Conservation (phyloP, 2,113 vertebrate genomes). For the Menidia beryllina region DNA sequence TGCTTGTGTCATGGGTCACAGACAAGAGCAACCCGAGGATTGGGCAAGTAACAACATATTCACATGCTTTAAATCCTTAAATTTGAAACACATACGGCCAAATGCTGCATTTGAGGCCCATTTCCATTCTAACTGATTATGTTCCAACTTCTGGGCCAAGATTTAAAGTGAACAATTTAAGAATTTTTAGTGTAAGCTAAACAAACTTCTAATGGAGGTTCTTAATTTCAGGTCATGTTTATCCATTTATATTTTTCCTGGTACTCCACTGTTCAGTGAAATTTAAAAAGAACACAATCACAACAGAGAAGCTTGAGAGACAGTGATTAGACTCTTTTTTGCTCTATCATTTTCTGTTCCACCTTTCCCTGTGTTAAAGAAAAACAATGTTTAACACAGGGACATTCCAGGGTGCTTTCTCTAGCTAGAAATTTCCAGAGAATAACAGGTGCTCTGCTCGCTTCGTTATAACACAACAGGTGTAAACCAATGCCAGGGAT, state of each 20-base stretch:
- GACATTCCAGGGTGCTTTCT: background rate
- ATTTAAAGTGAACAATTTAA: no score
- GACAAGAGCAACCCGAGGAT: background rate
- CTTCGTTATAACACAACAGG: conserved; percentile 68
- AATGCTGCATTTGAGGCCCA: no score
- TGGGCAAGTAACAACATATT: no score
- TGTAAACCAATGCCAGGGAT: conserved; percentile 18
- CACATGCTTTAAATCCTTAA: no score
- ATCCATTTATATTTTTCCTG: no score
- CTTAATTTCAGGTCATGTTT: no score
- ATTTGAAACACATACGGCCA: no score
- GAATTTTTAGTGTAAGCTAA: no score
- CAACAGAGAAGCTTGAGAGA: background rate
- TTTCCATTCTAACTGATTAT: no score
- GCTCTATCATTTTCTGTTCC: conserved; percentile 16
- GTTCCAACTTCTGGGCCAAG: no score
- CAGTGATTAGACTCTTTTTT: background rate
- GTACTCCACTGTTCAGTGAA: background rate
- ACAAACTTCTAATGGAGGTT: no score
- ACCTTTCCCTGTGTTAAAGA: no score
- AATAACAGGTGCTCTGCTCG: conserved; percentile 18
- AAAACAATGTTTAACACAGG: background rate
- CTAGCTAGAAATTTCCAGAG: conserved; percentile 1
- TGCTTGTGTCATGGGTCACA: background rate
- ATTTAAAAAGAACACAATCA: background rate